phyloP scores from a whole-genome alignment of 2,113 vertebrate species.

The Mormyrus iriodes region DNA sequence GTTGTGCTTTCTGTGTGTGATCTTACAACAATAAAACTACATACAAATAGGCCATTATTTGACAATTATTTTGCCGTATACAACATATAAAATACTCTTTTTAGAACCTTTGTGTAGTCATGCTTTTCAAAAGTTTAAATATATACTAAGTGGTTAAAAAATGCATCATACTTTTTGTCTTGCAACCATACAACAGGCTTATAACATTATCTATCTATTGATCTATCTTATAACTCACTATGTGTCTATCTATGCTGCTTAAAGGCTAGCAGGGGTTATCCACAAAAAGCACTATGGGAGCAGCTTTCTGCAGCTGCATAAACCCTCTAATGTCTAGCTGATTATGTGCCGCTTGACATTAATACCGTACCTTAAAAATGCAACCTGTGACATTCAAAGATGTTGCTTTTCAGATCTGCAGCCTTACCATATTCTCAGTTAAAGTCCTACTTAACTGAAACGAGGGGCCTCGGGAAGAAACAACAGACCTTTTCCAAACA shows the following conservation, averaged over 20 bases:
- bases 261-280: neutral
- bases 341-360: neutral
- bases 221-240: neutral
- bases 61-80: neutral
- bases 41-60: neutral
- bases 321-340: neutral
- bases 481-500: neutral
- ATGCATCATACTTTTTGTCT: neutral
- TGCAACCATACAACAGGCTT: neutral
- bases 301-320: neutral
- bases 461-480: neutral
- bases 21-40: neutral
- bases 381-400: neutral
- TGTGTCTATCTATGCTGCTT: neutral
- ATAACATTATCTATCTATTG: neutral
- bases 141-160: neutral
- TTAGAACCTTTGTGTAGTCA: neutral
- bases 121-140: neutral
- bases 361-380: neutral
- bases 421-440: neutral
- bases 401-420: neutral
- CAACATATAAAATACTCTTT: neutral
- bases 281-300: neutral
- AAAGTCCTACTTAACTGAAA: neutral
- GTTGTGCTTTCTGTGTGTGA: neutral